Evolutionary conservation across 2,888 invertebrate species (phyloP).

Genomic region (Pseudococcus longispinus): DNA sequence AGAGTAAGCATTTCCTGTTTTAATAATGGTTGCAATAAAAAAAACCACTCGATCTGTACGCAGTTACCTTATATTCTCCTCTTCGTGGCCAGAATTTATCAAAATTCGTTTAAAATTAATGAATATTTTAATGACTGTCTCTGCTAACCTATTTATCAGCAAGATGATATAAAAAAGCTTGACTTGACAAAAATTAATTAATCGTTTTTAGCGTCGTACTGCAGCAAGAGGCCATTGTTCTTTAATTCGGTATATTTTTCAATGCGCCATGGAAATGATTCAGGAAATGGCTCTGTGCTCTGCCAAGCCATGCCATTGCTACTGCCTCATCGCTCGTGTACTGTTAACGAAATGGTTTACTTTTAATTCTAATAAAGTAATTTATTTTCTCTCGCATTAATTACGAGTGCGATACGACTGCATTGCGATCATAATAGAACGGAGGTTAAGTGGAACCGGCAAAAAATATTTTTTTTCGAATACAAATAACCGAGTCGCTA

Average conservation of each 20-base stretch:
- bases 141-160: constrained; percentile 35
- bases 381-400: not conserved
- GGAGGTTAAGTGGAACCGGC: not conserved
- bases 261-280: not conserved
- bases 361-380: constrained; percentile 5
- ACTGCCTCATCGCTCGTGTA: not conserved
- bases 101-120: constrained; percentile 29
- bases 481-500: not conserved
- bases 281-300: not conserved
- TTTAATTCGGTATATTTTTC: constrained; percentile 1
- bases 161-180: not conserved
- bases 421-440: not conserved
- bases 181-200: constrained; percentile 30
- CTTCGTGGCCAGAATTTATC: not conserved
- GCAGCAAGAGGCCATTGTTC: constrained; percentile 10
- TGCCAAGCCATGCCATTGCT: not conserved
- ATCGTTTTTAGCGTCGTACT: not conserved
- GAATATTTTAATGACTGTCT: constrained; percentile 17
- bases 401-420: not conserved
- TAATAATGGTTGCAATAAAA: not conserved
- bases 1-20: not conserved
- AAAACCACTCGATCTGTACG: not conserved
- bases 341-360: constrained; percentile 34
- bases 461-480: not conserved
- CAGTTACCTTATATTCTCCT: not conserved